These are phyloP conservation scores for Drosophila meridionalis DNA, from an alignment of 2,888 invertebrate species.

Conservation along the genomic window DNA sequence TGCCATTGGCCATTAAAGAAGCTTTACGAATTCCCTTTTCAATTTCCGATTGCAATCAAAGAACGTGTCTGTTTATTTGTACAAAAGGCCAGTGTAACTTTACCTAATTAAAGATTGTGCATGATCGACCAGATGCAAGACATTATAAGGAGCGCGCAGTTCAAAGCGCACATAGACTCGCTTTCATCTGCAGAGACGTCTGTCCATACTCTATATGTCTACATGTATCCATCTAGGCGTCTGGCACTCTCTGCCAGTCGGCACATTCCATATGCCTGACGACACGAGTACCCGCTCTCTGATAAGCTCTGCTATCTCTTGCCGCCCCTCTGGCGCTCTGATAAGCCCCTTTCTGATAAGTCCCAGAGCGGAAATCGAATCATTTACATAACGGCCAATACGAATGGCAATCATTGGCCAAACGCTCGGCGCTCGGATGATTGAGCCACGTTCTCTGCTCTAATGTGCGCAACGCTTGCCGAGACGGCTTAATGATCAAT, in stretches of 20 bases:
- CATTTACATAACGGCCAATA: constrained; percentile 60
- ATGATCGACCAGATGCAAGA: constrained; percentile 33
- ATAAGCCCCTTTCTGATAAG: constrained; percentile 60
- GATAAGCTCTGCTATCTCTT: constrained; percentile 60
- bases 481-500: constrained; percentile 27
- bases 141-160: constrained; percentile 25
- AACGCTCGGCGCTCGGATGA: constrained; percentile 32
- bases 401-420: constrained; percentile 12
- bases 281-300: not conserved
- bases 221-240: constrained; percentile 1
- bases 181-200: constrained; percentile 45
- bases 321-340: constrained; percentile 30
- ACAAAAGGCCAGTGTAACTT: constrained; percentile 41
- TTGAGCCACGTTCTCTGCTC: constrained; percentile 38
- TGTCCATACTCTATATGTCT: not conserved
- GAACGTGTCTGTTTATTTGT: constrained; percentile 73
- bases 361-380: constrained; percentile 59
- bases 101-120: constrained; percentile 27
- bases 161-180: constrained; percentile 39
- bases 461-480: constrained; percentile 39
- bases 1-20: constrained; percentile 54
- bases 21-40: constrained; percentile 50
- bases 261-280: constrained; percentile 52
- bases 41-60: constrained; percentile 72
- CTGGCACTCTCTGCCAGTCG: constrained; percentile 2